A percentile compares a stretch with the other conserved stretches of the same genome.
Conservation (phyloP, 30 jellyfish, hydroid and myxozoan genomes). For the Haliclystus octoradiatus region DNA sequence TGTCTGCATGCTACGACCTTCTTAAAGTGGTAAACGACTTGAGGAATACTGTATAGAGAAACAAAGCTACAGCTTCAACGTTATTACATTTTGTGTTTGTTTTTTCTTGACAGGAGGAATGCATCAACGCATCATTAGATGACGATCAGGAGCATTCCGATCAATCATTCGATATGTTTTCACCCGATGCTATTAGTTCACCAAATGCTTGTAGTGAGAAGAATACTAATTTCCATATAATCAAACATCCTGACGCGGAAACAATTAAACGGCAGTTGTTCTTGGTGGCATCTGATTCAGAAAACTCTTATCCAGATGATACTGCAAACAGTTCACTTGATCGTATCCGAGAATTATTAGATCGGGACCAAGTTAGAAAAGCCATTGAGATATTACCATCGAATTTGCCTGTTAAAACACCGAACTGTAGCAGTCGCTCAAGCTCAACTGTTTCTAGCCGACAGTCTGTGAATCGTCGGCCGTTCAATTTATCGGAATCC, state of each 20-base stretch:
- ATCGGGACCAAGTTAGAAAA: neutral
- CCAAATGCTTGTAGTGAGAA: conserved; percentile 29
- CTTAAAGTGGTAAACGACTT: no score
- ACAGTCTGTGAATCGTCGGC: no score
- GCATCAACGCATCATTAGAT: conserved; percentile 31
- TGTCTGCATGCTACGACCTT: no score
- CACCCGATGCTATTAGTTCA: conserved; percentile 88
- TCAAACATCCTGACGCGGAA: neutral
- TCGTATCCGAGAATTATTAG: neutral
- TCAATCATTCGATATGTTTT: conserved; percentile 42
- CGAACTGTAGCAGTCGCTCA: neutral
- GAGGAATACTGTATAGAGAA: no score
- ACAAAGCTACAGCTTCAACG: no score
- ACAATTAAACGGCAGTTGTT: neutral
- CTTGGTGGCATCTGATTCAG: neutral
- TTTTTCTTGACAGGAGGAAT: no score
- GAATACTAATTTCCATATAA: neutral
- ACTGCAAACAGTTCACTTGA: neutral
- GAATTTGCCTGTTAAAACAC: neutral
- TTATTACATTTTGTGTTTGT: no score
- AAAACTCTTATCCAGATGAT: neutral
- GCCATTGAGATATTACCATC: neutral
- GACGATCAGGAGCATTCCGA: conserved; percentile 40
- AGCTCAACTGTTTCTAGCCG: no score
- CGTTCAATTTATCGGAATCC: no score